These are phyloP conservation scores for Hydrolagus affinis DNA, from an alignment of 2,113 vertebrate genomes.

Conservation along the genomic window DNA sequence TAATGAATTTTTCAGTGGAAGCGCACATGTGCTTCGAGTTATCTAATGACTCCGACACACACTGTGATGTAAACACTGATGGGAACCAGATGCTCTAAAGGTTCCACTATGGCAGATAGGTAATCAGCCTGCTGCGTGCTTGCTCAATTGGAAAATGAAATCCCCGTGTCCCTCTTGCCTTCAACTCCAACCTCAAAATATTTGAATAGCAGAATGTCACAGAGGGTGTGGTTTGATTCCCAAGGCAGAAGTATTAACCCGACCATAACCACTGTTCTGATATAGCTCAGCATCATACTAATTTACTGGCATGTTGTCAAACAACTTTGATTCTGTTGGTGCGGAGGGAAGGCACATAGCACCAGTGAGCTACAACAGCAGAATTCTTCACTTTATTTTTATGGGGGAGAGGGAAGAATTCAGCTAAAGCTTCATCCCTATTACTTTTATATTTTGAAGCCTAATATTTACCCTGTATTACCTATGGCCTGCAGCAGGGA, in stretches of 20 bases:
- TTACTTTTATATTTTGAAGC: too few relatives aligned
- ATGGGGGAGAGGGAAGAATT: too few relatives aligned
- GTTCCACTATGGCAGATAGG: slow-evolving; percentile 20
- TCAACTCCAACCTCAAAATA: neutral
- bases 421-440: too few relatives aligned
- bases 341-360: neutral
- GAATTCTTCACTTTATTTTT: too few relatives aligned
- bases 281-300: neutral
- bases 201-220: neutral
- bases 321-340: too few relatives aligned
- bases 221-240: neutral
- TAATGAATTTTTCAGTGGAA: slow-evolving; percentile 55
- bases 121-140: neutral
- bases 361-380: too few relatives aligned
- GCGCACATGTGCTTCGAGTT: slow-evolving; percentile 72
- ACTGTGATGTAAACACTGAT: slow-evolving; percentile 63
- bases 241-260: neutral
- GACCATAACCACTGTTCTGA: neutral
- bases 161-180: neutral
- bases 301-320: neutral
- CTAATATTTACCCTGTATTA: too few relatives aligned
- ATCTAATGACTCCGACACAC: slow-evolving; percentile 56
- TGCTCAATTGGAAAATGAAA: neutral
- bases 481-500: too few relatives aligned
- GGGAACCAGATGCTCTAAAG: slow-evolving; percentile 59